Base-by-base conservation (phyloP, 2,888 invertebrate species). In the Stenoptilia bipunctidactyla region DNA sequence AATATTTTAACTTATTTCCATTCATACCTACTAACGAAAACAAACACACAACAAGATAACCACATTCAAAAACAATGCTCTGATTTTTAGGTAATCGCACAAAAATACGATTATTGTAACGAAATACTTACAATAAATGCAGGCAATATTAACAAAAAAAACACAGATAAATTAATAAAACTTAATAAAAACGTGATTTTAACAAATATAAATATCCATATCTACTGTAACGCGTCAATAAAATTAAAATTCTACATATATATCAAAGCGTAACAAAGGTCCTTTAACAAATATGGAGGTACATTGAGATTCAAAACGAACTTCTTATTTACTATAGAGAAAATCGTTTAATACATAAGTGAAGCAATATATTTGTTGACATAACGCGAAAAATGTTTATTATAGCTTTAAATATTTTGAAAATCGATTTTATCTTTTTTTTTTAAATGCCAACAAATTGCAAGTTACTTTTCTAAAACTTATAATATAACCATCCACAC, bases 401-500 rank as follows among this genome's bases (percentile, higher is more conserved):
- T n/a, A 10, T 36, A 9, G 25, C 33, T 20, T 37, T 25, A 40
- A 45, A 37, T 35, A 15, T 14, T 13, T 13, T 1, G 2, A 39
- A 41, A 40, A 42, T 38, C 27, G 30, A 30, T n/a, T n/a, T 30
- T 30, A n/a, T 30, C 3, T 8, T 30, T 30, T 8, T 30, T 30
- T 30, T 30, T n/a, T 30, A 3, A 30, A 30, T 30, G 30, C 10
- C 30, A 30, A 30, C 30, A 12, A 30, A 30, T 9, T n/a, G 4
- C 12, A 30, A 30, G 20, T 20, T 40, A 43, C 27, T 33, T 30
- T 12, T 30, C 10, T n/a, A 4, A 8, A n/a, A n/a, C 2, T n/a
- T 30, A 30, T 3, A 30, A 39, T 45, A 44, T 39, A 44, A 48
- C 70, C 77, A 80, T 72, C 73, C 71, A 70, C 68, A 77, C 76